phyloP scores from a whole-genome alignment of 1,140 invertebrate species.

The Rhizoglyphus robini region DNA sequence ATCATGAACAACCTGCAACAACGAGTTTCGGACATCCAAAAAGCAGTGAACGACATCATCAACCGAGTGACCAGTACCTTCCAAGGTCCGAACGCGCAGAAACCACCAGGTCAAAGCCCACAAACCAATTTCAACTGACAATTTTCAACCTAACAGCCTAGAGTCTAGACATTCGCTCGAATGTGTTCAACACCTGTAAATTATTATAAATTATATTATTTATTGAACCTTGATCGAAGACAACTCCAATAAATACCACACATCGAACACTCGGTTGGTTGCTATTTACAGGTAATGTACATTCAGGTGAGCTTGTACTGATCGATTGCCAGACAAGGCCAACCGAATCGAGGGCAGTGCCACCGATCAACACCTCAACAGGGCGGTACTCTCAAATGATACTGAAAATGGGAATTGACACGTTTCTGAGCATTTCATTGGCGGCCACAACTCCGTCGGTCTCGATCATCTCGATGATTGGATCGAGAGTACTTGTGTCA shows the following conservation, averaged over 20 bases:
- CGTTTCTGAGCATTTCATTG: constrained; percentile 21
- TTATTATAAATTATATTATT: not conserved
- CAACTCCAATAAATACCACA: too few species aligned
- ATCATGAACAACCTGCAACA: constrained; percentile 5
- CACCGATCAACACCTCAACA: not conserved
- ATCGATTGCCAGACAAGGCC: not conserved
- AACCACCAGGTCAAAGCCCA: not conserved
- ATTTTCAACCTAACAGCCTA: not conserved
- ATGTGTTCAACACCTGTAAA: not conserved
- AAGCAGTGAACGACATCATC: constrained; percentile 15
- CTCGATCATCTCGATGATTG: constrained; percentile 14
- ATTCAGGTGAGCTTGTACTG: not conserved
- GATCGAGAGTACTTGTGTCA: constrained; percentile 14
- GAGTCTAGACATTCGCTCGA: not conserved
- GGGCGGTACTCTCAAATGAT: constrained; percentile 16
- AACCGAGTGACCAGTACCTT: constrained; percentile 11
- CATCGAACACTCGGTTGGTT: too few species aligned
- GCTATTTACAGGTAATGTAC: too few species aligned
- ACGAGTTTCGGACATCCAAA: constrained; percentile 13
- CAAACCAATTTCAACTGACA: not conserved
- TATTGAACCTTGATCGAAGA: too few species aligned
- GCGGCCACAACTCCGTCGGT: constrained; percentile 10
- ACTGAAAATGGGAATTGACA: constrained; percentile 23
- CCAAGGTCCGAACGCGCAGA: not conserved
- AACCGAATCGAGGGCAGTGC: not conserved